phyloP scores from a whole-genome alignment of 1,140 invertebrate species.

The Calliopsis andreniformis region DNA sequence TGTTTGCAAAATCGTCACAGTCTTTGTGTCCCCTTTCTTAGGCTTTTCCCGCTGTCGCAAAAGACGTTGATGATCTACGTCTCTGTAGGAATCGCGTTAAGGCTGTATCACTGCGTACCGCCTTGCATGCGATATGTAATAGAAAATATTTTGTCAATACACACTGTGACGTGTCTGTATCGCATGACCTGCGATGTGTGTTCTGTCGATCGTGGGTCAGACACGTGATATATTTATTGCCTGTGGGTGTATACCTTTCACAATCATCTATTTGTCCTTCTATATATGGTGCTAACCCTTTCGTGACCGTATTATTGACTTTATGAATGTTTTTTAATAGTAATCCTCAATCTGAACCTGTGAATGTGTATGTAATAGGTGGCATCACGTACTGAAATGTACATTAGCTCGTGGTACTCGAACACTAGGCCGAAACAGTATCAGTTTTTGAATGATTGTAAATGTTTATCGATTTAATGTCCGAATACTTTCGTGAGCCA shows the following conservation, averaged over 20 bases:
- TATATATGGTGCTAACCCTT: too few species aligned
- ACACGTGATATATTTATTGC: slow-evolving; percentile 30
- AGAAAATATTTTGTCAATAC: slow-evolving; percentile 48
- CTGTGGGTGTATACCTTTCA: neutral
- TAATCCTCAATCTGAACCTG: neutral
- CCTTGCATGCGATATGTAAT: slow-evolving; percentile 42
- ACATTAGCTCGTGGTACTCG: too few species aligned
- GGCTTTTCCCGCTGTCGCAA: neutral
- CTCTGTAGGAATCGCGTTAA: slow-evolving; percentile 5
- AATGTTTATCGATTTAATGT: too few species aligned
- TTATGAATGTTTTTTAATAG: neutral
- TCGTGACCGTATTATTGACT: neutral
- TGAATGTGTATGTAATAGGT: neutral
- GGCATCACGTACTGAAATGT: neutral
- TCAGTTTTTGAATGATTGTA: too few species aligned
- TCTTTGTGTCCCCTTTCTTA: neutral
- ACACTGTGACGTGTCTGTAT: slow-evolving; percentile 38
- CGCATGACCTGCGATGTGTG: slow-evolving; percentile 40
- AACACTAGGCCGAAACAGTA: too few species aligned
- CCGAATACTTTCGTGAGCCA: too few species aligned
- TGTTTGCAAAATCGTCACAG: slow-evolving; percentile 1
- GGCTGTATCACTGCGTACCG: slow-evolving; percentile 40
- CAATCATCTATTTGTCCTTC: slow-evolving; percentile 17
- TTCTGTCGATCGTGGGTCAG: slow-evolving; percentile 39
- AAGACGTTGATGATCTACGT: slow-evolving; percentile 12